Base-by-base conservation (phyloP, 1,140 invertebrate genomes). In the Diabrotica virgifera region DNA sequence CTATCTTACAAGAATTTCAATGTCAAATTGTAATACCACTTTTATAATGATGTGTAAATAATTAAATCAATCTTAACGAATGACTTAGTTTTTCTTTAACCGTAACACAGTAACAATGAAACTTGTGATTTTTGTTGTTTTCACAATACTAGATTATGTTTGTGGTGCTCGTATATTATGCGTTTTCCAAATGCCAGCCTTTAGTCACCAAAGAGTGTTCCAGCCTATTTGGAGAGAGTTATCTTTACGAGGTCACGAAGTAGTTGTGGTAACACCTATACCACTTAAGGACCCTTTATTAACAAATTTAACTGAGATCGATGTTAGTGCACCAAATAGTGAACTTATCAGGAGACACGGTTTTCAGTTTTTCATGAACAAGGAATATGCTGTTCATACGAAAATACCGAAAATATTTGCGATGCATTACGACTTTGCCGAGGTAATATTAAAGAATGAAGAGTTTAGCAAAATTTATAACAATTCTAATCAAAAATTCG, bases 161-260 rank as follows among this genome's bases (percentile, higher is more conserved):
- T 14, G 14, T 35, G 14, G 62, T 63, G 65, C 65, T 10, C 63
- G 68, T 52, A 70, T 72, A 60, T 55, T 72, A 40, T 64, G 64
- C 54, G 58, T 70, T 52, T 72, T 70, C 54, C 67, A 70, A 65
- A 65, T 72, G 59, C 71, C 79, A 0, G 76, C 80, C 0, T 77
- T 79, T 52, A 85, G 82, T 68, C 82, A 84, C 60, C 80, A 82
- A 62, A 72, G 80, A 24, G 75, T 82, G 8, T 80, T 76, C 54
- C 72, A 71, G 13, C 66, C 75, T 13, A 69, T 84, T 38, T 75
- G 77, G 46, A 71, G 65, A 57, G 70, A 73, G 59, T 63, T 74
- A 52, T 72, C 72, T 10, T 58, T 72, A 7, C 59, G 69, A 66
- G 72, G 72, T 1, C 72, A 74, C 52, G 40, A 74, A 24, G 69